Evolutionary conservation across 2,113 vertebrate genomes (phyloP), one percentile per base, ranked within the genome.

Genomic region (Toxostoma redivivum): DNA sequence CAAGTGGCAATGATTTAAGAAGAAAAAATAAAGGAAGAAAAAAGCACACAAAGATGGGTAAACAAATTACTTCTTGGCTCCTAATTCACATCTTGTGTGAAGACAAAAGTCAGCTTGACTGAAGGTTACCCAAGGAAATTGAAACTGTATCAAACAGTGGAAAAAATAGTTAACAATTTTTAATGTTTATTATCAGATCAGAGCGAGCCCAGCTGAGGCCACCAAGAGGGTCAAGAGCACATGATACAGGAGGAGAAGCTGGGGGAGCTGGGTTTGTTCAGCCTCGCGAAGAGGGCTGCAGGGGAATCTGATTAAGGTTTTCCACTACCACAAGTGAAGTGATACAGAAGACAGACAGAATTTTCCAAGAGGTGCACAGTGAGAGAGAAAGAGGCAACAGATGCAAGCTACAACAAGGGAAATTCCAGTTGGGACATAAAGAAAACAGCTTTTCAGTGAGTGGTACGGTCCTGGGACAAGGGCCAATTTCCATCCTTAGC

Each of bases 111-210:
- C 60, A 85, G 0, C 47, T 23, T 90, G 79, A 81, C 35, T 42
- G n/a, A 66, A 86, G 58, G 27, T 66, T 88, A 91, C 50, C 20
- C 58, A 79, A 65, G 27, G 82, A 94, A 92, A 90, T 44, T n/a
- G 30, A 79, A 88, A 86, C 35, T 51, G 51, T 56, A 66, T 31
- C 35, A 38, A 95, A 76, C 47, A 66, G 85, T 66, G 51, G 54
- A 67, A 94, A 91, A 92, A 91, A 82, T 0, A 91, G 66, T 80
- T 90, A 89, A 82, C 37, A 47, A 78, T 64, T 81, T 88, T 56
- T 15, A 67, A 81, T 74, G 83, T 92, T 93, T 94, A 71, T 78
- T 86, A 94, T 92, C 79, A 93, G 95, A 92, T 62, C 58, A 90
- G 91, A 90, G 61, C 9, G 18, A 92, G 76, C 54, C 76, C 88